phyloP scores from a whole-genome alignment of 2,888 invertebrate genomes.

The Gymnosoma rotundatum region DNA sequence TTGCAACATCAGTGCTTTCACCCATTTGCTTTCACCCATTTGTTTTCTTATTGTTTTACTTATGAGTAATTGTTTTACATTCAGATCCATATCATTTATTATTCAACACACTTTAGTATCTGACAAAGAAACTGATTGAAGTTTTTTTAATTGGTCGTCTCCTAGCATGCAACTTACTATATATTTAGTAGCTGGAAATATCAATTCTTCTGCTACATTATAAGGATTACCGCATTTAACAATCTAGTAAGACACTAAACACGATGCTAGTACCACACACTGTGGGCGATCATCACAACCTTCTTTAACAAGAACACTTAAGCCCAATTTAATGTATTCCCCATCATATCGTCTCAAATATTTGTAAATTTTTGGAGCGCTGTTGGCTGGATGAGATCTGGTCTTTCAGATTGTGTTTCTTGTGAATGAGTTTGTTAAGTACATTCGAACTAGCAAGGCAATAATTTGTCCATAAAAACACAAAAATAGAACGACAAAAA shows the following conservation, averaged over 20 bases:
- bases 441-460: no score
- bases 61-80: constrained; percentile 25
- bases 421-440: no score
- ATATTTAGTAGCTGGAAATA: constrained; percentile 14
- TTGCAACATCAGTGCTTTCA: constrained; percentile 24
- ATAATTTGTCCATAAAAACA: no score
- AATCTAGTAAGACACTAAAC: no score
- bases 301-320: no score
- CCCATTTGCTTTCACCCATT: constrained; percentile 8
- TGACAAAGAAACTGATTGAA: constrained; percentile 26
- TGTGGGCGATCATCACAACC: neutral
- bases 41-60: constrained; percentile 14
- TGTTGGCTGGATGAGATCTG: no score
- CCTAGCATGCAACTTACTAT: constrained; percentile 23
- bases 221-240: neutral
- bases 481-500: no score
- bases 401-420: no score
- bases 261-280: no score
- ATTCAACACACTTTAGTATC: neutral
- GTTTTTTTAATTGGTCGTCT: constrained; percentile 23
- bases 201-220: constrained; percentile 10
- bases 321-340: constrained; percentile 7
- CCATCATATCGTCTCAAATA: no score
- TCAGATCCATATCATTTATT: constrained; percentile 1
- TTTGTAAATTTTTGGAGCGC: no score